Base-by-base conservation (phyloP, 2,113 vertebrate genomes). In the Piprites chloris region DNA sequence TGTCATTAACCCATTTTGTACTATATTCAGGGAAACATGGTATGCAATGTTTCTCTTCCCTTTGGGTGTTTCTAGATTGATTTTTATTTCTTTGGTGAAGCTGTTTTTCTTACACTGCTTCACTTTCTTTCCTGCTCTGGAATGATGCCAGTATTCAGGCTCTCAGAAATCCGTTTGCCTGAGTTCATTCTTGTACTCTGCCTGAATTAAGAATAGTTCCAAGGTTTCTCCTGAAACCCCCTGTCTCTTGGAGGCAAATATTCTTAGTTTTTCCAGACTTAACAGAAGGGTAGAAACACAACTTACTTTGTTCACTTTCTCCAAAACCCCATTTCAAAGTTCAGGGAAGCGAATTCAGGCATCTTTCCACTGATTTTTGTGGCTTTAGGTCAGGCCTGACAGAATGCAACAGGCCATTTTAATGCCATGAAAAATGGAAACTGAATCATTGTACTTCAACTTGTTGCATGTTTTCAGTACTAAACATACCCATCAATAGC, bases 361-460 rank as follows among this genome's bases (percentile, higher is more conserved):
- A 66, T 93, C 87, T 93, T 97, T 75, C 93, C 91, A 89, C 61
- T 76, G 84, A 32, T 75, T 87, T 95, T 89, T 74, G 11, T 86
- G 87, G 80, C 80, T 81, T 79, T 94, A 80, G 50, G 59, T 66
- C 44, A 75, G 35, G 49, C 83, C 67, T 97, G 87, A 90, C 6
- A 20, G 94, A 96, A 93, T 89, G 76, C 47, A 87, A 88, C 78
- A 69, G 63, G 68, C 58, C 37, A 52, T 86, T 83, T 89, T 74
- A 93, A 68, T 72, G 41, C 49, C 89, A 76, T 53, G 32, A 87
- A 41, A 78, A 93, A 91, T 3, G 88, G 53, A 66, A 73, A 74
- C 13, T 50, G 49, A 79, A 74, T 90, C 63, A 72, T 74, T 88
- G 90, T 90, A 73, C 63, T 76, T 78, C 56, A 72, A 59, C 32